These are phyloP conservation scores for Drosophila santomea DNA, from an alignment of 1,140 invertebrate species.

Conservation along the genomic window DNA sequence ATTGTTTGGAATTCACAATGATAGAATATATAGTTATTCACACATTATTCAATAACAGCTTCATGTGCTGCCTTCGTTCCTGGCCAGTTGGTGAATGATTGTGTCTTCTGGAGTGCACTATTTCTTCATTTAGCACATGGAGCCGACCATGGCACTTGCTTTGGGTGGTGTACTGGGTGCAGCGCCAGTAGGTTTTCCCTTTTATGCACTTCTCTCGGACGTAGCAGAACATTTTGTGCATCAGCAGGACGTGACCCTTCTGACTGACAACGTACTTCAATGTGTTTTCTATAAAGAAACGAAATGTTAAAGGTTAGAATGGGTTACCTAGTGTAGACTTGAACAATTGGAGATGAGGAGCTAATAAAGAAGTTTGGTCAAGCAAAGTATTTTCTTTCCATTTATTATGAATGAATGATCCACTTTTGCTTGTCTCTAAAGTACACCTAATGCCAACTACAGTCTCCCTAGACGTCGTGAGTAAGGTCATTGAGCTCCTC, in stretches of 20 bases:
- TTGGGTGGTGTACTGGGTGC: slow-evolving; percentile 77
- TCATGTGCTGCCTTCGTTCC: slow-evolving; percentile 21
- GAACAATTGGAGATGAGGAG: not conserved
- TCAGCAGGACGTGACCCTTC: slow-evolving; percentile 71
- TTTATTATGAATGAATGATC: slow-evolving; percentile 56
- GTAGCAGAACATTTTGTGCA: slow-evolving; percentile 63
- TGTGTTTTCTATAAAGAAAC: slow-evolving; percentile 15
- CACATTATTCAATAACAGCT: slow-evolving; percentile 10
- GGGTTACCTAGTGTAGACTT: not conserved
- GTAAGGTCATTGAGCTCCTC: slow-evolving; percentile 64
- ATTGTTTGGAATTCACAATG: not conserved
- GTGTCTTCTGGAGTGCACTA: slow-evolving; percentile 67
- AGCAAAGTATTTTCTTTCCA: slow-evolving; percentile 33
- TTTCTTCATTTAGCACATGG: slow-evolving; percentile 57
- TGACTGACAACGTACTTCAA: slow-evolving; percentile 70
- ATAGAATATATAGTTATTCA: too few species aligned
- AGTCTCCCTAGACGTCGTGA: slow-evolving; percentile 46
- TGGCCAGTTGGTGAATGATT: slow-evolving; percentile 54
- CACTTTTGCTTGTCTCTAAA: slow-evolving; percentile 34
- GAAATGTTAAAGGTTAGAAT: slow-evolving; percentile 2
- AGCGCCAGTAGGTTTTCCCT: slow-evolving; percentile 79
- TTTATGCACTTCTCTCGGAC: slow-evolving; percentile 73
- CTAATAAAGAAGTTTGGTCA: slow-evolving; percentile 3
- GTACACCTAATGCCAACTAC: slow-evolving; percentile 51
- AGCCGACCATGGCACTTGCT: slow-evolving; percentile 73